Conservation (phyloP, 2,113 vertebrate genomes). For the Phrynocephalus versicolor region DNA sequence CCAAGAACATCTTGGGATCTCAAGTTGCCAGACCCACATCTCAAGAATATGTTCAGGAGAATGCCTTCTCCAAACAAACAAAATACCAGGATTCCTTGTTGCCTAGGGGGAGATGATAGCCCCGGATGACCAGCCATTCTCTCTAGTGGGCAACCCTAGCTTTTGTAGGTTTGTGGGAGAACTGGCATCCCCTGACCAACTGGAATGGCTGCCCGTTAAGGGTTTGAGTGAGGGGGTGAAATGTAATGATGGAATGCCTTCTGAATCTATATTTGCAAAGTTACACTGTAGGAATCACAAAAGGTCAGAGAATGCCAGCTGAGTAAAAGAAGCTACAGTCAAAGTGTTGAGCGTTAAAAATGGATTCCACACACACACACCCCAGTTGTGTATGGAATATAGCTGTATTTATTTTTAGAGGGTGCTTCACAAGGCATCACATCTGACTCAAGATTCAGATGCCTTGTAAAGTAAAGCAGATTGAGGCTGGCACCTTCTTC, state of each 20-base stretch:
- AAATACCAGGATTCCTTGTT: too few relatives aligned
- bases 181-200: too few relatives aligned
- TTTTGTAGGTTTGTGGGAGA: too few relatives aligned
- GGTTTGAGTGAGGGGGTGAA: background rate
- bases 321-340: slow-evolving; percentile 45
- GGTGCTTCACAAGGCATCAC: slow-evolving; percentile 52
- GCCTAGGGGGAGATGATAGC: too few relatives aligned
- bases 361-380: slow-evolving; percentile 43
- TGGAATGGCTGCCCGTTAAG: too few relatives aligned
- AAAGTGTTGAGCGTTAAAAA: slow-evolving; percentile 37
- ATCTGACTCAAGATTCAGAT: slow-evolving; percentile 64
- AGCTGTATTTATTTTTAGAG: slow-evolving; percentile 51
- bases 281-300: background rate
- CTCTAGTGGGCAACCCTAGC: too few relatives aligned
- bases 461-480: slow-evolving; percentile 63
- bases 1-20: too few relatives aligned
- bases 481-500: slow-evolving; percentile 66
- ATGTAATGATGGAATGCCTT: background rate
- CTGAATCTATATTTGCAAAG: background rate
- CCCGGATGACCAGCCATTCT: too few relatives aligned
- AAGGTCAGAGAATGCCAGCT: slow-evolving; percentile 7
- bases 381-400: slow-evolving; percentile 40
- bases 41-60: too few relatives aligned
- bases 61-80: too few relatives aligned
- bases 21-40: too few relatives aligned